A percentile compares a stretch with the other conserved stretches of the same genome.
These are phyloP conservation scores for Indicator maculatus DNA, from an alignment of 2,113 vertebrate genomes.

Conservation along the genomic window DNA sequence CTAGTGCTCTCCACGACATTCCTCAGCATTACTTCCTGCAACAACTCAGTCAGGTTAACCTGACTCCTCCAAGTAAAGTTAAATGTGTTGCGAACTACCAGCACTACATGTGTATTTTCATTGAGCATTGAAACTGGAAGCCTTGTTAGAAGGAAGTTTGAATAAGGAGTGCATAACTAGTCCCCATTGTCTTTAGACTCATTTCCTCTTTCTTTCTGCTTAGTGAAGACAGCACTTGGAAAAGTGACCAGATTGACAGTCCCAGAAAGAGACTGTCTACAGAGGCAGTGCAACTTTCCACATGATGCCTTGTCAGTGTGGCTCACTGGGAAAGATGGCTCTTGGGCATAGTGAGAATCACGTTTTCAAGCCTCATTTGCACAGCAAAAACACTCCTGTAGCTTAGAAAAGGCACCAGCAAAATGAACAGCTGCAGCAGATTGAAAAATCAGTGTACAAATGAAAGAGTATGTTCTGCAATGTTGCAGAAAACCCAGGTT, in stretches of 20 bases:
- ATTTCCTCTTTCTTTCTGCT: constrained; percentile 2
- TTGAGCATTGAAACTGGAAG: neutral
- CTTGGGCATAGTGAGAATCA: neutral
- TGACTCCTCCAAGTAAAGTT: neutral
- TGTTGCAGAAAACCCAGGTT: neutral
- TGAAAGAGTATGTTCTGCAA: neutral
- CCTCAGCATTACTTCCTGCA: neutral
- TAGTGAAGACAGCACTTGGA: neutral
- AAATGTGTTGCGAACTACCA: neutral
- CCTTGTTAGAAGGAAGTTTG: neutral
- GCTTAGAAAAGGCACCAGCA: neutral
- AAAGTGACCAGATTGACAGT: neutral
- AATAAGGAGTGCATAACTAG: constrained; percentile 1
- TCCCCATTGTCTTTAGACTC: constrained; percentile 6
- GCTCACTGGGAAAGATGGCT: neutral
- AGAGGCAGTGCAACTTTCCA: neutral
- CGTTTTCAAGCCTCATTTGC: neutral
- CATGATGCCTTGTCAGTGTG: neutral
- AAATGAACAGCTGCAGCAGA: neutral
- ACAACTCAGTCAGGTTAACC: neutral
- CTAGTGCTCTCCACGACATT: neutral
- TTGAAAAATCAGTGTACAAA: neutral
- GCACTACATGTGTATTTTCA: neutral
- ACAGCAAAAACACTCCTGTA: neutral
- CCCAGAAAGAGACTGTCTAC: neutral